Conservation (phyloP, 2,888 invertebrate species). For the Dryobotodes eremita region DNA sequence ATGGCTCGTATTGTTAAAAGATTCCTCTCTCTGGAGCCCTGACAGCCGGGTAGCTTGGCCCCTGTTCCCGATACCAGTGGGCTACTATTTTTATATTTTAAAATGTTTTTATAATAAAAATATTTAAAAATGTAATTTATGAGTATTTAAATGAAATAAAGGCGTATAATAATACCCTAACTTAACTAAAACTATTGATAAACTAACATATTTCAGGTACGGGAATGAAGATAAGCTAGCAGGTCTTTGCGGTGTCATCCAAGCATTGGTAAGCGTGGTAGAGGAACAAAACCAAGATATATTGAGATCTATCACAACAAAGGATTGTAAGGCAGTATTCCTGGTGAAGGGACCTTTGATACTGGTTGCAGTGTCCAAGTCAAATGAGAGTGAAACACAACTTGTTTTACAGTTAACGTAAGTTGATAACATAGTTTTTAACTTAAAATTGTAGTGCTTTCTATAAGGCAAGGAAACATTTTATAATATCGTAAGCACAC, state of each 20-base stretch:
- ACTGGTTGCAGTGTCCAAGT: constrained; percentile 96
- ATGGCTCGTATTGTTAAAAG: too few species aligned
- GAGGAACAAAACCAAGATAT: constrained; percentile 95
- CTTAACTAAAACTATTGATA: neutral
- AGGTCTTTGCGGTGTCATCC: constrained; percentile 98
- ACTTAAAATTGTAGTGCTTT: neutral
- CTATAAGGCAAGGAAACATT: neutral
- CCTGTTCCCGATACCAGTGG: too few species aligned
- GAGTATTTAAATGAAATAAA: too few species aligned
- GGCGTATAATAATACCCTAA: too few species aligned
- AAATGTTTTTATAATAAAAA: too few species aligned
- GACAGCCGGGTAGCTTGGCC: too few species aligned
- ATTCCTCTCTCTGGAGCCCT: too few species aligned
- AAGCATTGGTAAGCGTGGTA: constrained; percentile 97
- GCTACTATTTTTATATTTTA: too few species aligned
- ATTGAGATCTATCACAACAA: constrained; percentile 96
- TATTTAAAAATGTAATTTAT: too few species aligned
- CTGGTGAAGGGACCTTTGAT: constrained; percentile 97
- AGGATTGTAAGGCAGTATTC: constrained; percentile 97
- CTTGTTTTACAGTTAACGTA: constrained; percentile 96
- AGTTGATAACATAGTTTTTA: constrained; percentile 76
- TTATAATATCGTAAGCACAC: neutral
- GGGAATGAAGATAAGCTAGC: constrained; percentile 98
- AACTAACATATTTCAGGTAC: constrained; percentile 90
- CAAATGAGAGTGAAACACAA: constrained; percentile 95